Evolutionary conservation across 2,888 invertebrate genomes (phyloP), one percentile per base, ranked within the genome.

Genomic region (Neuroscelio doddi): DNA sequence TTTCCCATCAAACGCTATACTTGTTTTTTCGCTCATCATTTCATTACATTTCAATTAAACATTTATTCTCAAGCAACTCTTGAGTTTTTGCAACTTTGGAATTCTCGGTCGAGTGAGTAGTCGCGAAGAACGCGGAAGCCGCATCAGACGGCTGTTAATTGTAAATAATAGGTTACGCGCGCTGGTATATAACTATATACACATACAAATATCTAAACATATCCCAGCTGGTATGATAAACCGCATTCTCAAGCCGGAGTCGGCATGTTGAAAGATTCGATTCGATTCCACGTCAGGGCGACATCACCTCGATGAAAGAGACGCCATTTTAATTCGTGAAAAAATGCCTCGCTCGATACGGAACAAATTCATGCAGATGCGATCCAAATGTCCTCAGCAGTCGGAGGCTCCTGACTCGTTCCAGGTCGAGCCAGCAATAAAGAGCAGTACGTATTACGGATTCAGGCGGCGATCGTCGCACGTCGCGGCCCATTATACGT

Each of bases 401-500:
- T n/a, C n/a, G n/a, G n/a, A n/a, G 42, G 42, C 45, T 59, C 52
- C 44, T 61, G 30, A 17, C 45, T 16, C 32, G 8, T 30, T 14
- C 16, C 12, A 15, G 52, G 34, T 42, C 47, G 53, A 50, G 50
- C 30, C 52, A 52, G 52, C 56, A 52, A 68, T 65, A 65, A 68
- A 68, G 59, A 63, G 56, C 56, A 30, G 21, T 4, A 46, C 75
- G 79, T 77, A 80, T 82, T 82, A 80, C 82, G 78, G 79, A 82
- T 82, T 82, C 82, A 81, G 74, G 67, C 73, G 73, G 71, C 76
- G 82, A 81, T 74, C 75, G 68, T 75, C 77, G 75, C 69, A 64
- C 71, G 67, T 69, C 70, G 66, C 68, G 72, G 57, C 55, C 71
- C 68, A 77, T 77, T 77, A 76, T 77, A 71, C 57, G 65, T 68